Base-by-base conservation (phyloP, 2,113 vertebrate species). In the Noctilio leporinus region DNA sequence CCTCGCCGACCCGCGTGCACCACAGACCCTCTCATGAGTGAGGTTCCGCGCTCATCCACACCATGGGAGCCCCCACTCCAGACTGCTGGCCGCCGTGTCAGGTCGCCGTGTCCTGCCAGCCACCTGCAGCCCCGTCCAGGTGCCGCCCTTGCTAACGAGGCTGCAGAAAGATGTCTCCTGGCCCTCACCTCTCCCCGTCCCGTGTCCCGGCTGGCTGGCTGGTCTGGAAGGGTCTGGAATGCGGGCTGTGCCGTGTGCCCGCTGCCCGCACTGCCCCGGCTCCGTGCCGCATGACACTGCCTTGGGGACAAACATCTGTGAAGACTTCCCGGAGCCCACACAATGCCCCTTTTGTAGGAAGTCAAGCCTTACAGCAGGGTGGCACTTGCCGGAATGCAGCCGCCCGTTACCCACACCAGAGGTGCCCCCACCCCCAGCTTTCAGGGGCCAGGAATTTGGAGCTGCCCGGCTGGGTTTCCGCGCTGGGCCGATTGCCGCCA, bases 281-380 rank as follows among this genome's bases (percentile, higher is more conserved):
- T 75, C n/a, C 55, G 14, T 80, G n/a, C 47, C n/a, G 86, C 81
- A 12, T 38, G 80, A 72, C 80, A 17, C 9, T 0, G 19, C 83
- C 93, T 77, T 91, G 88, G 55, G 86, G 47, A 57, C 67, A 22
- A 28, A 55, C 53, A 12, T 81, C 67, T 87, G 0, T 7, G 20
- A n/a, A 93, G 93, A 45, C 84, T 81, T 80, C 85, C 92, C 0
- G 10, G 89, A 47, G 45, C 0, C 33, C 64, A 82, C 94, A 98
- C 97, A 97, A 94, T 57, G 89, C 53, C 69, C 81, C 95, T 91
- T 96, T 96, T 97, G 93, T 96, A 62, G 96, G 84, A 81, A 55
- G 75, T 70, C 24, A 47, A 16, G 73, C 49, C 38, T 19, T 76
- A 43, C 96, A 53, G 40, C 59, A 84, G 89, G 26, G 93, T 65